These are phyloP conservation scores for Petroica traversi DNA, from an alignment of 2,113 vertebrate genomes.

Conservation along the genomic window DNA sequence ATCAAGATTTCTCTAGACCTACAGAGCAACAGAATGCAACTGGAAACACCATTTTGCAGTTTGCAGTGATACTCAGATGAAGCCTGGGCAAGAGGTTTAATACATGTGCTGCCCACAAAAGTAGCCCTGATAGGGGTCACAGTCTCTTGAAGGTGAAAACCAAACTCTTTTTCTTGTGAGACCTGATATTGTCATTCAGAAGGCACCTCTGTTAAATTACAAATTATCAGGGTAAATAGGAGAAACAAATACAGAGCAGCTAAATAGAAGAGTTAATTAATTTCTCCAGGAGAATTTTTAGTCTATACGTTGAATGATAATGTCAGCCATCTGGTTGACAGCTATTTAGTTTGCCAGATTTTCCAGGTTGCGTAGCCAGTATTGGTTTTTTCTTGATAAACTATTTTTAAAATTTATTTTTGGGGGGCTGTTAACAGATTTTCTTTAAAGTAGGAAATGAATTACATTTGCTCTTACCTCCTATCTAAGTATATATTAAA, in stretches of 20 bases:
- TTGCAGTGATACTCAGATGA: not conserved
- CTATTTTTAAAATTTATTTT: not conserved
- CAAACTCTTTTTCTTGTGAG: not conserved
- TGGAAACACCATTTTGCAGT: not conserved
- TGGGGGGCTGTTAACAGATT: not conserved
- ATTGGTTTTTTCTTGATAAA: not conserved
- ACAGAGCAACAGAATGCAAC: not conserved
- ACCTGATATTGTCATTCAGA: not conserved
- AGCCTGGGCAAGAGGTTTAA: not conserved
- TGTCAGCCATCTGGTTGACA: not conserved
- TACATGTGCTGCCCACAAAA: not conserved
- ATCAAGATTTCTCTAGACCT: not conserved
- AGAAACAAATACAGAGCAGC: not conserved
- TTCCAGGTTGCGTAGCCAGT: not conserved
- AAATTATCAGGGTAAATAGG: not conserved
- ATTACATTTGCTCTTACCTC: not conserved
- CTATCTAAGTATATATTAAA: not conserved
- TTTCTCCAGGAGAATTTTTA: not conserved
- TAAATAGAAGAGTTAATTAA: not conserved
- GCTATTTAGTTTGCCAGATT: not conserved
- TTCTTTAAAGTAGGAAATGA: not conserved
- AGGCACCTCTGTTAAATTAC: not conserved
- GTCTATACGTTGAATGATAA: not conserved
- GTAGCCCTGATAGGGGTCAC: not conserved
- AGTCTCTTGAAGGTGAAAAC: not conserved